Conservation (phyloP, 2,797 vertebrate genomes). For the Enteromius radiatus region DNA sequence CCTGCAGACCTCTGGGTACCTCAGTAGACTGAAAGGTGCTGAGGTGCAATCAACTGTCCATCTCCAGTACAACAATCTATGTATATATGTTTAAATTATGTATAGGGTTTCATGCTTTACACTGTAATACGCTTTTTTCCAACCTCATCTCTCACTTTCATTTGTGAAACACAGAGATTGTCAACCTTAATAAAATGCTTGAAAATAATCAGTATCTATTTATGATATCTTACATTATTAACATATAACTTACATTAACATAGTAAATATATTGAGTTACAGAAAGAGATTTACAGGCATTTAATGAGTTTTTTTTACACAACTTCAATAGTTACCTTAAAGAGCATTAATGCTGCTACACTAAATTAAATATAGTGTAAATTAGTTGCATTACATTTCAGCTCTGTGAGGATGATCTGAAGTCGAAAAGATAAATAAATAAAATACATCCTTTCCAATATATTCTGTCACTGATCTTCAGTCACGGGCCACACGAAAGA, state of each 20-base stretch:
- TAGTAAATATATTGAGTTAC: background rate
- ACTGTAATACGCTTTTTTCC: background rate
- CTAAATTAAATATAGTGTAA: too few species aligned
- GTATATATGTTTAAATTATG: background rate
- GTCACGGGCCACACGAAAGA: conserved; percentile 30
- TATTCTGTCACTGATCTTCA: conserved; percentile 23
- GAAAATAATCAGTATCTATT: background rate
- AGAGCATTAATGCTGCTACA: background rate
- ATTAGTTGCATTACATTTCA: background rate
- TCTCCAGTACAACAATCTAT: background rate
- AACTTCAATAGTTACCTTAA: background rate
- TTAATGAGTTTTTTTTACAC: background rate
- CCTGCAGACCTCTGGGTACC: conserved; percentile 52
- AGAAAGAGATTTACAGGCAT: background rate
- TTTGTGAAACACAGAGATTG: background rate
- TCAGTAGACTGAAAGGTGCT: conserved; percentile 29
- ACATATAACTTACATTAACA: background rate
- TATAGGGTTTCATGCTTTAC: background rate
- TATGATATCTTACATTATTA: background rate
- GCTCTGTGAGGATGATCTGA: background rate
- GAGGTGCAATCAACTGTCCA: conserved; percentile 41
- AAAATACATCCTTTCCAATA: background rate
- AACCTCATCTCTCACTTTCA: background rate
- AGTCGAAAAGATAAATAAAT: background rate
- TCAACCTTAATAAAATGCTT: background rate